Evolutionary conservation across 1,140 invertebrate species (phyloP).

Genomic region (Aphaenogaster rudis): DNA sequence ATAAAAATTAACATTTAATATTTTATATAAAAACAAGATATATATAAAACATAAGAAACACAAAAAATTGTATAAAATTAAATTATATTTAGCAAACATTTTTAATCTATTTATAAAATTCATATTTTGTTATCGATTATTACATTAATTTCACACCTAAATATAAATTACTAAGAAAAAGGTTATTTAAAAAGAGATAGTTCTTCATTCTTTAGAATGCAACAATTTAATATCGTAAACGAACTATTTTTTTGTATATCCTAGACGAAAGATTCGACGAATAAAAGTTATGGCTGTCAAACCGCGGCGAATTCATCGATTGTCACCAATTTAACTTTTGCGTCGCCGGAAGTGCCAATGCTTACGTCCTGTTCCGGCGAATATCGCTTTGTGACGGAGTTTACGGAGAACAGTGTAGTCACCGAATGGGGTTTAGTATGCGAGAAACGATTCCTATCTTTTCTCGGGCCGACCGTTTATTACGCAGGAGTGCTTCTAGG

Average conservation of each 20-base stretch:
- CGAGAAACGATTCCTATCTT: slow-evolving; percentile 84
- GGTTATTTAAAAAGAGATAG: neutral
- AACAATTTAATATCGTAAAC: neutral
- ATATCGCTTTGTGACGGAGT: slow-evolving; percentile 77
- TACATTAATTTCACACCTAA: neutral
- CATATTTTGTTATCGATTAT: neutral
- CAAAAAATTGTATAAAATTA: neutral
- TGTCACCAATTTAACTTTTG: slow-evolving; percentile 53
- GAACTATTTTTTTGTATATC: slow-evolving; percentile 20
- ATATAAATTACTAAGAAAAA: neutral
- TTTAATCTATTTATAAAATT: neutral
- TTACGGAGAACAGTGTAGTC: slow-evolving; percentile 77
- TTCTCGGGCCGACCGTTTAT: slow-evolving; percentile 86
- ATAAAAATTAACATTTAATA: neutral
- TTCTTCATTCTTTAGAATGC: neutral
- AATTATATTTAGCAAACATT: neutral
- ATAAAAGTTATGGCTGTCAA: slow-evolving; percentile 76
- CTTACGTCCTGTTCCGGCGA: slow-evolving; percentile 60
- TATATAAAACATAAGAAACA: neutral
- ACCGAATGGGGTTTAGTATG: slow-evolving; percentile 88
- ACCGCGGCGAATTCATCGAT: slow-evolving; percentile 44
- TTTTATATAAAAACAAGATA: neutral
- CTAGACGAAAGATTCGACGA: slow-evolving; percentile 67
- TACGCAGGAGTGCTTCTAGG: slow-evolving; percentile 87
- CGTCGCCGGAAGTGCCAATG: neutral